Evolutionary conservation across 2,888 invertebrate genomes (phyloP).

Genomic region (Chloroclysta siterata): DNA sequence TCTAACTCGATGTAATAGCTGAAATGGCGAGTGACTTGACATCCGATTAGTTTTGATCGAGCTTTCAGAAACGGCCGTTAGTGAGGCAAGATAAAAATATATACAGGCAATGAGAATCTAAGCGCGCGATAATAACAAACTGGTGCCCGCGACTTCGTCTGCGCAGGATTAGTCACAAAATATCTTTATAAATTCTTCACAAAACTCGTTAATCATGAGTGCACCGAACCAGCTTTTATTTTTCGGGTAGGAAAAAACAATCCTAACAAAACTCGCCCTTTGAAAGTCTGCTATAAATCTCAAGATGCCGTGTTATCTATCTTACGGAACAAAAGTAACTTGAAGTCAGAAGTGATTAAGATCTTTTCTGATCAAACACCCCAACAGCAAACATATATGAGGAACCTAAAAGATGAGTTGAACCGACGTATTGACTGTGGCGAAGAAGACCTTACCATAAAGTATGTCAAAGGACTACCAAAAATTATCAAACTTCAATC

Average conservation of each 20-base stretch:
- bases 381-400: neutral
- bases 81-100: too few species aligned
- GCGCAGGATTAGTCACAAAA: too few species aligned
- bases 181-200: too few species aligned
- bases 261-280: neutral
- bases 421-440: neutral
- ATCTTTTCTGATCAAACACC: neutral
- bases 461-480: neutral
- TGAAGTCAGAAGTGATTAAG: neutral
- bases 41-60: too few species aligned
- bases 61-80: too few species aligned
- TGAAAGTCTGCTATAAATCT: neutral
- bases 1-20: too few species aligned
- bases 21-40: too few species aligned
- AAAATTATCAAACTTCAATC: neutral
- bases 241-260: neutral
- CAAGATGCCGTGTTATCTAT: neutral
- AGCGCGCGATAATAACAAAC: too few species aligned
- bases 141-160: too few species aligned
- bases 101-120: too few species aligned
- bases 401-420: neutral
- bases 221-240: neutral
- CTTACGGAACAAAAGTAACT: neutral
- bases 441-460: neutral
- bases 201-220: too few species aligned